Base-by-base conservation (phyloP, 2,113 vertebrate genomes). In the Guaruba guarouba region DNA sequence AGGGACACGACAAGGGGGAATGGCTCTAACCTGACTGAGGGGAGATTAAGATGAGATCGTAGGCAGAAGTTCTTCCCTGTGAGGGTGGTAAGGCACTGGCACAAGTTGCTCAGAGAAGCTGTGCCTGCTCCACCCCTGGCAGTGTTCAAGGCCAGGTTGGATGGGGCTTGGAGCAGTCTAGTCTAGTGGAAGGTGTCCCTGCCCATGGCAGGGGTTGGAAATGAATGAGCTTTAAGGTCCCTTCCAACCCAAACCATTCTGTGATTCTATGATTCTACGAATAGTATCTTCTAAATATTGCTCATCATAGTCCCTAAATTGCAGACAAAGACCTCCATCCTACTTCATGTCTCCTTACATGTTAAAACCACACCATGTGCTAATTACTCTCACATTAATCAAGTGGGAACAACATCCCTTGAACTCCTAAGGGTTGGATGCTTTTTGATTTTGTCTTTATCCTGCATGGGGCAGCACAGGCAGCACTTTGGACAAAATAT, bases 401-500 rank as follows among this genome's bases (percentile, higher is more conserved):
- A 49, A 68, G 85, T 75, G 13, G 4, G 33, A 51, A 74, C 84
- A 48, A 37, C 1, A n/a, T 41, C 9, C 10, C 63, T 76, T 33
- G 6, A 12, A 29, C 6, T 75, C 66, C 5, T 22, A 44, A 55
- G 13, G 1, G 0, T 33, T 70, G 9, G 6, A 28, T 39, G 3
- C 1, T 17, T 29, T 82, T 37, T 9, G 14, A 4, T 31, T 77
- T 55, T 25, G 7, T 0, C 25, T 10, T 20, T 8, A 59, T 1
- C 11, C 9, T 31, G 8, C 25, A 20, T 41, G 33, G 8, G 15
- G 17, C 48, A 85, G 44, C 37, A 35, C 1, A 1, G 13, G 14
- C 17, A 43, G 23, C 49, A 57, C 9, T 33, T 81, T 3, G 5
- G 29, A 23, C 11, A 43, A 75, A 88, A 43, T 14, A 74, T 13